Evolutionary conservation across 2,113 vertebrate genomes (phyloP).

Genomic region (Alexandromys fortis): DNA sequence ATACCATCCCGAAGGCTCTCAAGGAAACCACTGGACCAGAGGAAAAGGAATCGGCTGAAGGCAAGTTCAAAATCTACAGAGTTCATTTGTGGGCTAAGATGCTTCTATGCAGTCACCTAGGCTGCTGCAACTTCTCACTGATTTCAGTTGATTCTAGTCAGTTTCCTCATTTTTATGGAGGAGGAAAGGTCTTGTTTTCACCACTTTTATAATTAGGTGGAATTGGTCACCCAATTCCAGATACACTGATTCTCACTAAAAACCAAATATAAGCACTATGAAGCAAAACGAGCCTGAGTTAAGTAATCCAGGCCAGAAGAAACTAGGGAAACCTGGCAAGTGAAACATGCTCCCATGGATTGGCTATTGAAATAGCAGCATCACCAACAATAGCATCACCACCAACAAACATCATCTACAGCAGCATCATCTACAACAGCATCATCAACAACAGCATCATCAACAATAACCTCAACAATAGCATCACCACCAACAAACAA

Average conservation of each 20-base stretch:
- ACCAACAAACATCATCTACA: neutral
- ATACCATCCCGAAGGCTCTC: neutral
- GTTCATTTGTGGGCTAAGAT: neutral
- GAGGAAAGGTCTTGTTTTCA: neutral
- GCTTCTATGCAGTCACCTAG: neutral
- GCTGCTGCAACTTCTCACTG: neutral
- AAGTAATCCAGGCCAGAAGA: neutral
- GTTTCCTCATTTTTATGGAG: neutral
- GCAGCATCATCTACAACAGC: neutral
- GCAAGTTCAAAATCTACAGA: neutral
- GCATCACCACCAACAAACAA: neutral
- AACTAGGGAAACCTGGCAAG: neutral
- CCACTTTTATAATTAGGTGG: neutral
- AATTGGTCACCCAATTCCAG: neutral
- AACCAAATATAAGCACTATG: neutral
- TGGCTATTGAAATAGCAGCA: neutral
- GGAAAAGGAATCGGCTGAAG: neutral
- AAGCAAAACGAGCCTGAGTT: neutral
- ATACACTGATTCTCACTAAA: neutral
- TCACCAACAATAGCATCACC: neutral
- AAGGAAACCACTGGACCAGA: neutral
- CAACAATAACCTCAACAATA: neutral
- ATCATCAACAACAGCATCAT: neutral
- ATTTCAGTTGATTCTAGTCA: neutral
- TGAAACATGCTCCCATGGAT: neutral